These are phyloP conservation scores for Moxostoma hubbsi DNA, from an alignment of 2,797 vertebrate genomes.

Conservation along the genomic window DNA sequence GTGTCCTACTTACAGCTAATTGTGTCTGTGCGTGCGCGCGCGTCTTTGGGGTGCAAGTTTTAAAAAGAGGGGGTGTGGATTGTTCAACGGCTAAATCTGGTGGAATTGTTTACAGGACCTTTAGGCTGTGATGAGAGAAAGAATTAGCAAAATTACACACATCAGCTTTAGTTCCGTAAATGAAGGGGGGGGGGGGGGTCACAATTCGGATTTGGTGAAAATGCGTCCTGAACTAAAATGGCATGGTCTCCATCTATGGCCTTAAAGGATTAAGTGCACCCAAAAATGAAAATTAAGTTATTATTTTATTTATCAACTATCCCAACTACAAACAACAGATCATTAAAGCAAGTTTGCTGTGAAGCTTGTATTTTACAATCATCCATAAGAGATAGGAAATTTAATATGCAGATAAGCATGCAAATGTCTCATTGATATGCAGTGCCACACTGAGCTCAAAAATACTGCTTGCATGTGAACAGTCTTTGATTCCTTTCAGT, in stretches of 20 bases:
- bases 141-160: background rate
- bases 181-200: background rate
- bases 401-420: constrained; percentile 18
- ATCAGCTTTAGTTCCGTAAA: background rate
- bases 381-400: constrained; percentile 23
- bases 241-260: too few relatives aligned
- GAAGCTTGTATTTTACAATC: constrained; percentile 41
- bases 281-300: too few relatives aligned
- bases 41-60: too few relatives aligned
- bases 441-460: constrained; percentile 14
- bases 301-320: too few relatives aligned
- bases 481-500: constrained; percentile 16
- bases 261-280: too few relatives aligned
- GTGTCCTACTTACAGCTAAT: too few relatives aligned
- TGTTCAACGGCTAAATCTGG: too few relatives aligned
- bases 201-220: background rate
- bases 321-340: background rate
- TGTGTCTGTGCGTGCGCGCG: too few relatives aligned
- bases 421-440: constrained; percentile 38
- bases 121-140: too few relatives aligned
- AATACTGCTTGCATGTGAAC: constrained; percentile 30
- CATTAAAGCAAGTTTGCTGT: constrained; percentile 18
- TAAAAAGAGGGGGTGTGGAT: too few relatives aligned
- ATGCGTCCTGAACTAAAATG: too few relatives aligned
- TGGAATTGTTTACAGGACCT: too few relatives aligned